Evolutionary conservation across 1,140 invertebrate species (phyloP).

Genomic region (Drosophila kohkoa): DNA sequence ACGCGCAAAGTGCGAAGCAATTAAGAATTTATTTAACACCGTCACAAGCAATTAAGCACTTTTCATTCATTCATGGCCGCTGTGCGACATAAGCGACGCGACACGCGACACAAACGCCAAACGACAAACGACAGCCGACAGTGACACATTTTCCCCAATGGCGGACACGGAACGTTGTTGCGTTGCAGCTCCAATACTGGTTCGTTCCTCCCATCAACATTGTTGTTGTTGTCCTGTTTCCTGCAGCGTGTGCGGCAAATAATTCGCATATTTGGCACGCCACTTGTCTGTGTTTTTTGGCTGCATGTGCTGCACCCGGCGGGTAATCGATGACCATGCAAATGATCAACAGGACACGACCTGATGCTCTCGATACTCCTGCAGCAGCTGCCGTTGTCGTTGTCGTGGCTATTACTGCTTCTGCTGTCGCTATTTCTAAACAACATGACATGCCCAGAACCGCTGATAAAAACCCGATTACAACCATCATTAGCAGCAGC

Average conservation of each 20-base stretch:
- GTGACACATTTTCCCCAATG: constrained; percentile 66
- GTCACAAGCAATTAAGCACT: constrained; percentile 85
- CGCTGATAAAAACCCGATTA: constrained; percentile 66
- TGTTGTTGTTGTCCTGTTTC: constrained; percentile 44
- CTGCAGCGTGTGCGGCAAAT: constrained; percentile 61
- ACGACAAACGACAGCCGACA: constrained; percentile 40
- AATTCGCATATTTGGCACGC: constrained; percentile 81
- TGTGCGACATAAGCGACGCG: constrained; percentile 16
- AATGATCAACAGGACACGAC: constrained; percentile 66
- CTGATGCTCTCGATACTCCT: neutral
- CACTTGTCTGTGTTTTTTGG: constrained; percentile 69
- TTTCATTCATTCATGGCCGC: constrained; percentile 79
- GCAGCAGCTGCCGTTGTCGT: neutral
- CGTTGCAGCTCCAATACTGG: neutral
- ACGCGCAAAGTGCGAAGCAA: constrained; percentile 84
- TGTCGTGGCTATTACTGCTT: neutral
- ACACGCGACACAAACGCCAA: constrained; percentile 18
- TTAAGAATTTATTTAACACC: constrained; percentile 85
- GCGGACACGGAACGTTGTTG: constrained; percentile 11
- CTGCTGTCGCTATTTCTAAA: constrained; percentile 52
- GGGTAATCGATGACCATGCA: constrained; percentile 74
- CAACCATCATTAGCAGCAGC: constrained; percentile 68
- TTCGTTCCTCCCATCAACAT: neutral
- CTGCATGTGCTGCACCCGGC: constrained; percentile 44
- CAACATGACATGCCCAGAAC: constrained; percentile 56